Conservation (phyloP, 2,888 invertebrate species). For the Chalcosyrphus nemorum region DNA sequence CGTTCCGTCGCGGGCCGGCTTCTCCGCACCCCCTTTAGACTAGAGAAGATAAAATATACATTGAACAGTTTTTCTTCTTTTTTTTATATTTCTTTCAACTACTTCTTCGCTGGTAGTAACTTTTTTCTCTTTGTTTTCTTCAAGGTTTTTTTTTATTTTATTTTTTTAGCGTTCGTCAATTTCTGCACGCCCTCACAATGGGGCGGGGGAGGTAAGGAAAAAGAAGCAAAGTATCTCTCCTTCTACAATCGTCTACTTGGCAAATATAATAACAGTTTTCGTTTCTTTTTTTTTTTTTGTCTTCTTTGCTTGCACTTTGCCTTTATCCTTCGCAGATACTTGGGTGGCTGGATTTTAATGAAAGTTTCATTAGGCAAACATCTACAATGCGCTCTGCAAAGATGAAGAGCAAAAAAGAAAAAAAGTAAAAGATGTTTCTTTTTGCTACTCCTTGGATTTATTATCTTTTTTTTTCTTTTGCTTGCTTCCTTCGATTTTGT, state of each 20-base stretch:
- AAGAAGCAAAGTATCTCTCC: no score
- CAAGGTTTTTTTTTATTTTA: slow-evolving; percentile 34
- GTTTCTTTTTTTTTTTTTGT: slow-evolving; percentile 23
- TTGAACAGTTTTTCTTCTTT: slow-evolving; percentile 35
- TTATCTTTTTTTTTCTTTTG: slow-evolving; percentile 14
- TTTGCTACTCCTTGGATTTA: slow-evolving; percentile 34
- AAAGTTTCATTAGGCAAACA: slow-evolving; percentile 73
- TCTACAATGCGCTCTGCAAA: slow-evolving; percentile 28
- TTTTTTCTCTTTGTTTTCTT: slow-evolving; percentile 22
- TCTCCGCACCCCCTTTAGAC: neutral
- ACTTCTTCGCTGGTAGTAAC: slow-evolving; percentile 29
- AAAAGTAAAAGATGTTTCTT: slow-evolving; percentile 33
- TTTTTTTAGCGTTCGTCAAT: slow-evolving; percentile 36
- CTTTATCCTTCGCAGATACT: slow-evolving; percentile 63
- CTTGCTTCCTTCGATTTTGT: neutral
- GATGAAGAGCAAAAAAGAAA: neutral
- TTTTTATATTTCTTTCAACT: slow-evolving; percentile 21
- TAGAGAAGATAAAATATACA: slow-evolving; percentile 59
- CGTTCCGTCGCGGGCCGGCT: no score
- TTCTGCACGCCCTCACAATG: slow-evolving; percentile 42
- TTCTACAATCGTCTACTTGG: slow-evolving; percentile 41
- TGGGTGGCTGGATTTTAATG: slow-evolving; percentile 70
- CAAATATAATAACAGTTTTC: slow-evolving; percentile 57
- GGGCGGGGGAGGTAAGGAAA: neutral
- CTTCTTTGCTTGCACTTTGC: slow-evolving; percentile 34